These are phyloP conservation scores for Fissipunctia ypsillon DNA, from an alignment of 2,888 invertebrate genomes.

Conservation along the genomic window DNA sequence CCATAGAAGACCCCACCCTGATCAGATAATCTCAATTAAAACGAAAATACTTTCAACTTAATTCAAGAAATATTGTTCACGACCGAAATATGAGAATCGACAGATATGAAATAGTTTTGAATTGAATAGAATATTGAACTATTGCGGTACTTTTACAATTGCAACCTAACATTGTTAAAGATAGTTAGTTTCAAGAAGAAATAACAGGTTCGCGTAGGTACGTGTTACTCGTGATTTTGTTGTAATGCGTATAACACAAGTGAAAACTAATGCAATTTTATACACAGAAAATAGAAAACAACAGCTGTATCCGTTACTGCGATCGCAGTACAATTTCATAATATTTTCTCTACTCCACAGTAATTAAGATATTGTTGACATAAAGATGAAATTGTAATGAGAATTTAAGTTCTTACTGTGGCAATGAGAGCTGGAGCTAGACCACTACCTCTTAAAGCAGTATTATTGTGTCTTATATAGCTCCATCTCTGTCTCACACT, in stretches of 20 bases:
- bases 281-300: constrained; percentile 26
- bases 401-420: background rate
- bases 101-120: no score
- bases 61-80: no score
- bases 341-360: background rate
- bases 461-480: no score
- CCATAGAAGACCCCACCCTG: no score
- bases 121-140: constrained; percentile 18
- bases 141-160: constrained; percentile 36
- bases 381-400: background rate
- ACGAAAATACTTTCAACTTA: no score
- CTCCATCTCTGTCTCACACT: no score
- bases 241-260: constrained; percentile 36
- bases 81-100: no score
- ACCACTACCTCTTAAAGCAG: no score
- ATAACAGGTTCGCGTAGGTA: constrained; percentile 47
- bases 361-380: no score
- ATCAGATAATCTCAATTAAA: no score
- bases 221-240: constrained; percentile 54
- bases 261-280: constrained; percentile 49
- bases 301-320: no score
- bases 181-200: constrained; percentile 48
- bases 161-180: constrained; percentile 22
- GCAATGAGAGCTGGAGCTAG: no score
- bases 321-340: background rate